These are phyloP conservation scores for Microtus richardsoni DNA, from an alignment of 2,113 vertebrate species.

Conservation along the genomic window DNA sequence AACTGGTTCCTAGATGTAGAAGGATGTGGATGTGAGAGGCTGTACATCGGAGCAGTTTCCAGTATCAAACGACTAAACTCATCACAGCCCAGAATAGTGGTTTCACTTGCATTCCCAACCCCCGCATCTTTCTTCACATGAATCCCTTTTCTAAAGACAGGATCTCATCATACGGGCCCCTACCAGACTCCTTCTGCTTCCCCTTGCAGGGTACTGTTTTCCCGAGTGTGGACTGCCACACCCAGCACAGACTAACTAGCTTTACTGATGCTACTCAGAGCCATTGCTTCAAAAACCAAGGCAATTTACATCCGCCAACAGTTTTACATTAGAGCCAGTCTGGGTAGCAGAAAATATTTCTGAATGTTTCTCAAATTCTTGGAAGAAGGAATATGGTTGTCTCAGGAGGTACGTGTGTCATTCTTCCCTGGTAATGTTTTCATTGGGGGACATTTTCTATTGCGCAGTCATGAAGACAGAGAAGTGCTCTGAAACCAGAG, in stretches of 20 bases:
- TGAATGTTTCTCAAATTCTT: neutral
- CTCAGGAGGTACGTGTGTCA: neutral
- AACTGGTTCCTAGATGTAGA: neutral
- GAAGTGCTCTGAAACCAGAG: too few relatives aligned
- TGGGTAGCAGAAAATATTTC: neutral
- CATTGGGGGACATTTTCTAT: neutral
- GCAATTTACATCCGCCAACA: neutral
- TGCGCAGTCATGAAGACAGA: neutral
- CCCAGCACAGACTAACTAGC: neutral
- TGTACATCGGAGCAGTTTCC: neutral
- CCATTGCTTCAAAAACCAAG: neutral
- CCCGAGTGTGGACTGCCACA: neutral
- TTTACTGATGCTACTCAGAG: neutral
- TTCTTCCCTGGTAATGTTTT: neutral
- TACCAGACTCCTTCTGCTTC: neutral
- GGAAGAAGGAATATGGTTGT: neutral
- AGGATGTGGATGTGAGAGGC: neutral
- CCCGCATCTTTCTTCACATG: neutral
- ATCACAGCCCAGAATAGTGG: too few relatives aligned
- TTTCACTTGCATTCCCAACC: neutral
- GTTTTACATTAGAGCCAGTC: neutral
- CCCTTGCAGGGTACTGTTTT: neutral
- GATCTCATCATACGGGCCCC: neutral
- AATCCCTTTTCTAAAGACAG: neutral
- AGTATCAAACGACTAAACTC: neutral